These are phyloP conservation scores for Arge pagana DNA, from an alignment of 2,888 invertebrate species.

Conservation along the genomic window DNA sequence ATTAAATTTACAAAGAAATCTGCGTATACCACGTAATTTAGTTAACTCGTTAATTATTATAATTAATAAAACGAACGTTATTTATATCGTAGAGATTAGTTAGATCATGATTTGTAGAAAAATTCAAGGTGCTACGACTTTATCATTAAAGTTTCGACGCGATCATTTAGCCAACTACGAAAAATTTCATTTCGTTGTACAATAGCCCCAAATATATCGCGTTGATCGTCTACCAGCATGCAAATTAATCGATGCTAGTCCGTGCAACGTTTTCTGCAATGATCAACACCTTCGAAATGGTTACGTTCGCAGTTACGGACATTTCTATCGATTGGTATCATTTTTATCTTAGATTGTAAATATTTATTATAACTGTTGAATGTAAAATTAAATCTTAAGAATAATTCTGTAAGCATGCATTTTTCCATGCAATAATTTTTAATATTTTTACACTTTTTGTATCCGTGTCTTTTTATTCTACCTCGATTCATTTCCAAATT, in stretches of 20 bases:
- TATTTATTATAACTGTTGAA: constrained; percentile 19
- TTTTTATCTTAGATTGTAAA: constrained; percentile 16
- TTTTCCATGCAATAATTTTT: constrained; percentile 16
- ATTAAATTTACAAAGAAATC: too few species aligned
- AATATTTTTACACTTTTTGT: constrained; percentile 17
- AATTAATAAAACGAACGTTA: constrained; percentile 13
- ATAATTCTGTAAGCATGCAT: constrained; percentile 10
- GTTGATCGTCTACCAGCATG: too few species aligned
- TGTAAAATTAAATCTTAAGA: constrained; percentile 19
- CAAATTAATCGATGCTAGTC: not conserved
- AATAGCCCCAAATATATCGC: too few species aligned
- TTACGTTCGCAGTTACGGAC: constrained; percentile 8
- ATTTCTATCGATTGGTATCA: constrained; percentile 3
- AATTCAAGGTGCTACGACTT: constrained; percentile 18
- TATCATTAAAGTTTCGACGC: constrained; percentile 13
- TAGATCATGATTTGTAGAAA: constrained; percentile 12
- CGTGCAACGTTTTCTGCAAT: not conserved
- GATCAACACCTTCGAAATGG: not conserved
- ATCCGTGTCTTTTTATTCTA: constrained; percentile 4
- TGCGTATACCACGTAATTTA: constrained; percentile 1
- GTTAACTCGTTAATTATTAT: constrained; percentile 8
- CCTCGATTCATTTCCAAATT: constrained; percentile 1
- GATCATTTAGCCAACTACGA: not conserved
- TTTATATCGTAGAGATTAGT: constrained; percentile 13
- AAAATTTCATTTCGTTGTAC: not conserved